These are phyloP conservation scores for Amblyornis subalaris DNA, from an alignment of 2,113 vertebrate genomes.

Conservation along the genomic window DNA sequence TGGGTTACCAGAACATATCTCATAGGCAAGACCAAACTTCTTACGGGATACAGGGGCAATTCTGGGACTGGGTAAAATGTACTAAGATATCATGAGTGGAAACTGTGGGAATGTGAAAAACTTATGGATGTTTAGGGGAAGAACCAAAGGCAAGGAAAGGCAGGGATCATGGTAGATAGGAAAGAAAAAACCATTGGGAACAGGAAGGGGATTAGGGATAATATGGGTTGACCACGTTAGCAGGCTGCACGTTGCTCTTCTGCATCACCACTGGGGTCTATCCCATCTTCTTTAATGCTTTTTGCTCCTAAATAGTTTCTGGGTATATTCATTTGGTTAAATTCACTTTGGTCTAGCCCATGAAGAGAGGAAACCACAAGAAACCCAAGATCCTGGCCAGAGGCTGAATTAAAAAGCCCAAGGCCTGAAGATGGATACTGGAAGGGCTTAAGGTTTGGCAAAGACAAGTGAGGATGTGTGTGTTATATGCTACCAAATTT, in stretches of 20 bases:
- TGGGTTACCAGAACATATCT: neutral
- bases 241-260: neutral
- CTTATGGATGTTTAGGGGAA: neutral
- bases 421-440: neutral
- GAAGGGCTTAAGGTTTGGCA: neutral
- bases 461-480: fast-evolving
- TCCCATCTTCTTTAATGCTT: neutral
- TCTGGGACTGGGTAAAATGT: neutral
- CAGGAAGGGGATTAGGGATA: neutral
- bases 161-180: neutral
- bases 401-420: neutral
- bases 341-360: neutral
- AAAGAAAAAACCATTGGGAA: neutral
- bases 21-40: neutral
- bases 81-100: neutral
- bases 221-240: fast-evolving
- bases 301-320: neutral
- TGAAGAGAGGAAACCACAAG: neutral
- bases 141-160: neutral
- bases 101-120: neutral
- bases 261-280: neutral
- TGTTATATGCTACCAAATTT: neutral
- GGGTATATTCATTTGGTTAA: neutral
- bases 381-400: neutral
- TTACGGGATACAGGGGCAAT: fast-evolving